Percentiles rank a stretch among this genome's conserved stretches.
These are phyloP conservation scores for Metacarcinus magister DNA, from an alignment of 2,888 invertebrate genomes.

Conservation along the genomic window DNA sequence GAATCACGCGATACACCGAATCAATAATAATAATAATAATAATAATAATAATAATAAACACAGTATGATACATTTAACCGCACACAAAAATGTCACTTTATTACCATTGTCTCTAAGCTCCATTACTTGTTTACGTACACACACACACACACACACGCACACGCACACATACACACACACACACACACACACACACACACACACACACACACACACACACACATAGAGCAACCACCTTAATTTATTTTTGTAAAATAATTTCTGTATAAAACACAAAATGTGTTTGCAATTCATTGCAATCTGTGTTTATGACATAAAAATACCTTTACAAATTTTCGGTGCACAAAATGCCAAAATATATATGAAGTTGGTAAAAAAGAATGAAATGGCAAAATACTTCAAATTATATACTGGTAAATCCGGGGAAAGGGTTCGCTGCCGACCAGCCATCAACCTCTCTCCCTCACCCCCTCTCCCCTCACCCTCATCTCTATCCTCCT, in stretches of 20 bases:
- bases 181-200: slow-evolving; percentile 49
- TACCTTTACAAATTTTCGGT: slow-evolving; percentile 51
- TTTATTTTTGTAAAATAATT: slow-evolving; percentile 43
- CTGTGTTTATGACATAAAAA: slow-evolving; percentile 49
- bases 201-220: slow-evolving; percentile 32
- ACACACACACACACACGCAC: slow-evolving; percentile 15
- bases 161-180: slow-evolving; percentile 27
- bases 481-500: not conserved
- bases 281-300: slow-evolving; percentile 51
- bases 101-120: slow-evolving; percentile 16
- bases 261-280: slow-evolving; percentile 38
- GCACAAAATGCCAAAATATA: slow-evolving; percentile 47
- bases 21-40: not conserved
- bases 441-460: not conserved
- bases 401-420: slow-evolving; percentile 53
- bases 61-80: not conserved
- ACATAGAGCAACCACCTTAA: not conserved
- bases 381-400: slow-evolving; percentile 53
- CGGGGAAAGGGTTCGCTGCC: not conserved
- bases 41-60: not conserved
- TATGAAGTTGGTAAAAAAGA: slow-evolving; percentile 49
- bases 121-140: not conserved
- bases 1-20: not conserved
- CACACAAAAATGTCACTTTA: not conserved
- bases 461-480: not conserved